These are phyloP conservation scores for Endotricha flammealis DNA, from an alignment of 2,888 invertebrate genomes.

Conservation along the genomic window DNA sequence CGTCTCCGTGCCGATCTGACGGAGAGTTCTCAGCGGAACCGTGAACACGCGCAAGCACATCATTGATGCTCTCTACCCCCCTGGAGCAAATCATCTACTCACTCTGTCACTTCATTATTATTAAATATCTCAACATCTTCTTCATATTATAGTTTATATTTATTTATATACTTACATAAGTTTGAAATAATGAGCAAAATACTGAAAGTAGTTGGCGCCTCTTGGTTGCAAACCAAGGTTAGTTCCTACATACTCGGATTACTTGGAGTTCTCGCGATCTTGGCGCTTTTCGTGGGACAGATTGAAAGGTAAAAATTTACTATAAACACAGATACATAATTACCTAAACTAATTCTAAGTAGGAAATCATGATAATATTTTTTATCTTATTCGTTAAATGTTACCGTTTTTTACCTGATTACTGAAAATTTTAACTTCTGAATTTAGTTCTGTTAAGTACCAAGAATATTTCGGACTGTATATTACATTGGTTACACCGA, in stretches of 20 bases:
- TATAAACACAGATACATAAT: too few species aligned
- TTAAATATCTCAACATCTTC: constrained; percentile 73
- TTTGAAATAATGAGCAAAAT: constrained; percentile 71
- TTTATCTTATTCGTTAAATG: constrained; percentile 1
- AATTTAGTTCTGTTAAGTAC: too few species aligned
- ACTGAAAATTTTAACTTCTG: too few species aligned
- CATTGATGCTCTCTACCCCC: constrained; percentile 67
- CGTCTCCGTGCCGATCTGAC: constrained; percentile 39
- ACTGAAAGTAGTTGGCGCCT: constrained; percentile 88
- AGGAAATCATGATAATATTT: neutral
- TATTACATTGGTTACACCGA: too few species aligned
- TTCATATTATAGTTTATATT: constrained; percentile 65
- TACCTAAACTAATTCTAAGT: too few species aligned
- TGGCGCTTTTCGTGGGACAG: constrained; percentile 83
- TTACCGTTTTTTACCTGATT: too few species aligned
- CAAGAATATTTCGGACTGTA: too few species aligned
- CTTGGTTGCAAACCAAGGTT: constrained; percentile 86
- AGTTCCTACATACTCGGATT: constrained; percentile 84
- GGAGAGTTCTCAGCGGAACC: constrained; percentile 43
- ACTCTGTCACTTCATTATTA: constrained; percentile 77
- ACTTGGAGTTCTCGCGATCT: constrained; percentile 82
- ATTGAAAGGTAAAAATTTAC: constrained; percentile 77
- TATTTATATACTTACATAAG: constrained; percentile 24
- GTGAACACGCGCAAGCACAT: constrained; percentile 47
- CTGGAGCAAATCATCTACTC: constrained; percentile 68